Percentiles rank a stretch among this genome's conserved stretches.
phyloP scores from a whole-genome alignment of 2,797 vertebrate species.

The Rhabdophis nuchalis region DNA sequence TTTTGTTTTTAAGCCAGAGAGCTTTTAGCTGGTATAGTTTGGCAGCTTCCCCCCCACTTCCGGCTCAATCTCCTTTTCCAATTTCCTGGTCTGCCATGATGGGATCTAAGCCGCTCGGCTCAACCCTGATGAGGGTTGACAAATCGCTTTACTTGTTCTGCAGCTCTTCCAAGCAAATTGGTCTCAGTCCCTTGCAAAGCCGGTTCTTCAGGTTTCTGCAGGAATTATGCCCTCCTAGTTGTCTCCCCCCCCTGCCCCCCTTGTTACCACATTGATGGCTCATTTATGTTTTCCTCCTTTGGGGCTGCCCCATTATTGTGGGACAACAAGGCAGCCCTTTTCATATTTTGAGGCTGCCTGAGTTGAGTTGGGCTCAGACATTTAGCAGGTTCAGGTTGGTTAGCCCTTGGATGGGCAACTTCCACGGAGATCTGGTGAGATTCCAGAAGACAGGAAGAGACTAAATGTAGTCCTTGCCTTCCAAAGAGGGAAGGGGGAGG shows the following conservation, averaged over 20 bases:
- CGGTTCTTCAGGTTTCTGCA: background rate
- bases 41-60: background rate
- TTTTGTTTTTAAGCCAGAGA: background rate
- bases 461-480: background rate
- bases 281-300: background rate
- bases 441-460: background rate
- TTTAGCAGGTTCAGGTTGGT: background rate
- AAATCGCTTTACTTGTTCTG: background rate
- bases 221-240: background rate
- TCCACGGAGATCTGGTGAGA: background rate
- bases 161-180: background rate
- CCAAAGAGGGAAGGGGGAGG: background rate
- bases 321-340: background rate
- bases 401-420: background rate
- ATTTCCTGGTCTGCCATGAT: background rate
- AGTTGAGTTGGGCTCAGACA: background rate
- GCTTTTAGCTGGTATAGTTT: background rate
- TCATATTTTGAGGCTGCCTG: background rate
- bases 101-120: background rate
- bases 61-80: background rate
- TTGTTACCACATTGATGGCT: background rate
- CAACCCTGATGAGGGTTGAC: background rate
- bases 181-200: background rate
- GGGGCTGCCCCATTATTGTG: background rate
- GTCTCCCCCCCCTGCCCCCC: background rate